Percentiles rank a stretch among this genome's conserved stretches.
phyloP scores from a whole-genome alignment of 2,113 vertebrate genomes.

The Rafetus swinhoei region DNA sequence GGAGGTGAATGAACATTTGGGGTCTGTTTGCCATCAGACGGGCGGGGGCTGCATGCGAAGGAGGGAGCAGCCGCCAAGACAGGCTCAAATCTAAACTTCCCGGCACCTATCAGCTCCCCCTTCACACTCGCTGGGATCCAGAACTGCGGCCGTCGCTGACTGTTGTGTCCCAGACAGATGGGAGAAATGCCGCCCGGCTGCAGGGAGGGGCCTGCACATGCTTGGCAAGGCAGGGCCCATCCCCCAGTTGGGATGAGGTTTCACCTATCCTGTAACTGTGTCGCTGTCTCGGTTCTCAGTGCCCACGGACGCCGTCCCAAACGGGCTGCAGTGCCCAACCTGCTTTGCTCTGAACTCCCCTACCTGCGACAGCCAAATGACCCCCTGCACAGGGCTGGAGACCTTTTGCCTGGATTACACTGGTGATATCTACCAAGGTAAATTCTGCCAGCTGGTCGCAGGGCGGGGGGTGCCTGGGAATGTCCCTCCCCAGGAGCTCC shows the following conservation, averaged over 20 bases:
- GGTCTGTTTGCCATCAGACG: not conserved
- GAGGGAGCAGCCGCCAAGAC: not conserved
- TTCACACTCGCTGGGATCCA: not conserved
- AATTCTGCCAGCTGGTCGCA: fast-evolving
- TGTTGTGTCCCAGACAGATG: not conserved
- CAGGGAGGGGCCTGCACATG: not conserved
- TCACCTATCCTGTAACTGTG: not conserved
- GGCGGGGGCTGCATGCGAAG: fast-evolving
- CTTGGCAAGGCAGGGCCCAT: no score
- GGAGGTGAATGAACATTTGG: no score
- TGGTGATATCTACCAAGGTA: fast-evolving
- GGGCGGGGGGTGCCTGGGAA: fast-evolving
- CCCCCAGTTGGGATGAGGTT: no score
- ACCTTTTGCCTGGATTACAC: not conserved
- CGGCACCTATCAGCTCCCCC: not conserved
- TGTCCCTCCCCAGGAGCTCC: fast-evolving
- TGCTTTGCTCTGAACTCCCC: not conserved
- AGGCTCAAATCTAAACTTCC: not conserved
- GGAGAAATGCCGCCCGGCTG: not conserved
- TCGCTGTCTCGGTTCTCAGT: not conserved
- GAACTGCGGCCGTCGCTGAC: no score
- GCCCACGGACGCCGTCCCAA: fast-evolving
- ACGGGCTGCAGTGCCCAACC: not conserved
- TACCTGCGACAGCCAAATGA: fast-evolving
- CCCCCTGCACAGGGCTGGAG: not conserved